A percentile compares a stretch with the other conserved stretches of the same genome.
phyloP scores from a whole-genome alignment of 2,888 invertebrate species.

The Apamea crenata region DNA sequence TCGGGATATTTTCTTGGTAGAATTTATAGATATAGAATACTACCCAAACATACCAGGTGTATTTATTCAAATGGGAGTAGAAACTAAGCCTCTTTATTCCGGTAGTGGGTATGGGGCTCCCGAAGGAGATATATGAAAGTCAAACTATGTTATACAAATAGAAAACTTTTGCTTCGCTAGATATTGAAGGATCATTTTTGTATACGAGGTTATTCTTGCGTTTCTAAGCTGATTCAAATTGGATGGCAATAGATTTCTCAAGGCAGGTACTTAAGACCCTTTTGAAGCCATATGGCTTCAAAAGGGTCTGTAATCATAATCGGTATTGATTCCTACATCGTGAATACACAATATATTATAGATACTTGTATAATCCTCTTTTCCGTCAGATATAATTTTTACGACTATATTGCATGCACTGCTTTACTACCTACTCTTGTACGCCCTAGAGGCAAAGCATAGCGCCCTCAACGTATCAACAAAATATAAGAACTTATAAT shows the following conservation, averaged over 20 bases:
- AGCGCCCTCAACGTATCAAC: too few relatives aligned
- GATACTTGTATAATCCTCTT: not conserved
- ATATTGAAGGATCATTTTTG: constrained; percentile 40
- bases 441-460: too few relatives aligned
- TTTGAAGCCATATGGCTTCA: constrained; percentile 15
- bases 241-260: constrained; percentile 9
- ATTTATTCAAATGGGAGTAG: constrained; percentile 58
- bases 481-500: too few relatives aligned
- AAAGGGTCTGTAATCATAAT: constrained; percentile 17
- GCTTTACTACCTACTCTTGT: too few relatives aligned
- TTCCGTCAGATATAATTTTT: not conserved
- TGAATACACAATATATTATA: not conserved
- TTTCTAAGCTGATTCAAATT: constrained; percentile 42
- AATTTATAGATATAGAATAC: not conserved
- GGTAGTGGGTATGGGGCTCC: constrained; percentile 29
- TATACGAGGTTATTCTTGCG: constrained; percentile 29
- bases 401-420: too few relatives aligned
- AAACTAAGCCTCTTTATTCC: constrained; percentile 47
- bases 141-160: constrained; percentile 36
- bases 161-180: constrained; percentile 42
- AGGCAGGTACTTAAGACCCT: not conserved
- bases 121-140: constrained; percentile 18
- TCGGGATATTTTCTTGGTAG: constrained; percentile 4
- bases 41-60: constrained; percentile 13
- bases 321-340: constrained; percentile 1